phyloP scores from a whole-genome alignment of 2,113 vertebrate genomes.

The Aptenodytes patagonicus region DNA sequence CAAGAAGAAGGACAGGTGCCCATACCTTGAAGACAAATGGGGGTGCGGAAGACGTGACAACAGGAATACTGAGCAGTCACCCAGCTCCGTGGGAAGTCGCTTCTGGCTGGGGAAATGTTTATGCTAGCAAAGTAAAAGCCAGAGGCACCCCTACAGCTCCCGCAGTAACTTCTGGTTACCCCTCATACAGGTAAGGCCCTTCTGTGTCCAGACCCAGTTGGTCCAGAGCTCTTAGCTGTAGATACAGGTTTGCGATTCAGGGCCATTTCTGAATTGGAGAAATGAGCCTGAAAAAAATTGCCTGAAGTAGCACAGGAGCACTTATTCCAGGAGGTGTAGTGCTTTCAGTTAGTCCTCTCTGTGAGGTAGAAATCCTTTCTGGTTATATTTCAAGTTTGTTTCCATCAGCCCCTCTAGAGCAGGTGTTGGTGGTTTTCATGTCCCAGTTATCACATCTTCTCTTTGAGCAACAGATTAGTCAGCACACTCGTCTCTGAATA shows the following conservation, averaged over 20 bases:
- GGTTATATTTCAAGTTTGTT: not conserved
- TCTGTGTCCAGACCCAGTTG: not conserved
- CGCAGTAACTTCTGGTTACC: not conserved
- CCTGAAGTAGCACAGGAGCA: not conserved
- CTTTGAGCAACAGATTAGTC: not conserved
- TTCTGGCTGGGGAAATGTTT: not conserved
- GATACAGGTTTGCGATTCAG: not conserved
- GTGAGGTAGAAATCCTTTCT: not conserved
- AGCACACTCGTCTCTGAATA: not conserved
- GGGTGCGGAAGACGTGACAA: not conserved
- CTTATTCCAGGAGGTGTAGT: not conserved
- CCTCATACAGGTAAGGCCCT: not conserved
- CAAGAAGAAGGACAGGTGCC: not conserved
- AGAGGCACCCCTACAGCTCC: not conserved
- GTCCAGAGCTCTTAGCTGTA: not conserved
- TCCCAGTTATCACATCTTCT: not conserved
- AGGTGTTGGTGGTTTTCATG: conserved; percentile 12
- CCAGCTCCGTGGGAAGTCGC: not conserved
- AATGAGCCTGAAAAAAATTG: not conserved
- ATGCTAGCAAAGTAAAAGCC: not conserved
- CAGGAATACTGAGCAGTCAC: not conserved
- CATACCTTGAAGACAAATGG: not conserved
- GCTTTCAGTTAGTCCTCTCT: not conserved
- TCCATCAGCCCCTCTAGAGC: not conserved
- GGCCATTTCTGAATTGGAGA: not conserved